phyloP scores from a whole-genome alignment of 2,888 invertebrate species.

The Pollenia griseotomentosa region DNA sequence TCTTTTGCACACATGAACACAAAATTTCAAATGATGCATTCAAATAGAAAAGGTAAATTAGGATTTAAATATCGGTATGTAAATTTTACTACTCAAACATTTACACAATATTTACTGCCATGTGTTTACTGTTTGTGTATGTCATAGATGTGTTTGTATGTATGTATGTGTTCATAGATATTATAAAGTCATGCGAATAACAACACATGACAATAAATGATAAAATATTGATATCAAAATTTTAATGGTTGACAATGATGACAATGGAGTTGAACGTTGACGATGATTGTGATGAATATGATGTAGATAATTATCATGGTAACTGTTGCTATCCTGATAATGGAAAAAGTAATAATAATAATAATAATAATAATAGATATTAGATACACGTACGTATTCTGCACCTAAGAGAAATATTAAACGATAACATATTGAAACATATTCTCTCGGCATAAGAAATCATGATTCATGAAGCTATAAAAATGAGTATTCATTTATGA shows the following conservation, averaged over 20 bases:
- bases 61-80: too few relatives aligned
- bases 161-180: neutral
- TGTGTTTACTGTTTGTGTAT: neutral
- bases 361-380: conserved; percentile 15
- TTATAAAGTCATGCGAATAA: conserved; percentile 34
- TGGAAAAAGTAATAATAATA: conserved; percentile 32
- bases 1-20: too few relatives aligned
- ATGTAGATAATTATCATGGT: conserved; percentile 10
- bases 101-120: neutral
- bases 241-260: conserved; percentile 30
- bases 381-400: neutral
- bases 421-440: neutral
- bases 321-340: conserved; percentile 40
- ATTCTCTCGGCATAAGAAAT: neutral
- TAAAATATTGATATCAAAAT: conserved; percentile 47
- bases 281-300: neutral
- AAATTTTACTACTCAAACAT: too few relatives aligned
- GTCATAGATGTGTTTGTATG: too few relatives aligned
- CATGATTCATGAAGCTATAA: conserved; percentile 7
- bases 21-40: too few relatives aligned
- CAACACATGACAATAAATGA: conserved; percentile 27
- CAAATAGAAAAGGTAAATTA: too few relatives aligned
- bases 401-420: neutral
- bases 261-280: conserved; percentile 1
- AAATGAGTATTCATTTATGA: neutral